These are phyloP conservation scores for Epicauta chinensis DNA, from an alignment of 1,140 invertebrate species.

Conservation along the genomic window DNA sequence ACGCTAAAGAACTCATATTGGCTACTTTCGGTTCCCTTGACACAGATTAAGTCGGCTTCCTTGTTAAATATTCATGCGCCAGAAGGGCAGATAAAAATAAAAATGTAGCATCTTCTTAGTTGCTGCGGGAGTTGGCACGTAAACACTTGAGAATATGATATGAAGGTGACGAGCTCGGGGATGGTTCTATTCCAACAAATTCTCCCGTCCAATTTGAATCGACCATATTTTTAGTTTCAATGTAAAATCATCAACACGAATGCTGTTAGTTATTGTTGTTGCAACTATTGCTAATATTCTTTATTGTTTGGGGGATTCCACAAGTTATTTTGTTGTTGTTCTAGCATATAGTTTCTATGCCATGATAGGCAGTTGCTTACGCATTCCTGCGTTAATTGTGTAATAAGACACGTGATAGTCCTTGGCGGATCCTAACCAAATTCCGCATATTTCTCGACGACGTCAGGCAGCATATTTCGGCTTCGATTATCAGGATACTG, in stretches of 20 bases:
- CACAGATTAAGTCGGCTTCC: constrained; percentile 40
- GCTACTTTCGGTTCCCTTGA: constrained; percentile 40
- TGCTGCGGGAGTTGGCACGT: constrained; percentile 30
- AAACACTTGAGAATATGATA: constrained; percentile 38
- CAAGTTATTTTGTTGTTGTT: too few relatives aligned
- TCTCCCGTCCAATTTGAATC: too few relatives aligned
- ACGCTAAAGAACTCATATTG: constrained; percentile 39
- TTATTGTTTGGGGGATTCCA: too few relatives aligned
- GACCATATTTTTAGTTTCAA: too few relatives aligned
- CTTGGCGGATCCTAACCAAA: constrained; percentile 8
- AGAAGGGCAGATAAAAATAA: constrained; percentile 42
- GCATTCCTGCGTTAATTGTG: constrained; percentile 14
- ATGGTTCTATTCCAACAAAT: neutral
- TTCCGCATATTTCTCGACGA: constrained; percentile 9
- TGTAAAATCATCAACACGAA: too few relatives aligned
- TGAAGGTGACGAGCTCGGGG: constrained; percentile 22
- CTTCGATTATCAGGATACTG: constrained; percentile 5
- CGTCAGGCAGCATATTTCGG: neutral
- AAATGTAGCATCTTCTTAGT: constrained; percentile 37
- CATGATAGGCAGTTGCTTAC: neutral
- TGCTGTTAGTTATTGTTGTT: too few relatives aligned
- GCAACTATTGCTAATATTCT: too few relatives aligned
- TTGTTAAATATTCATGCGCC: constrained; percentile 43
- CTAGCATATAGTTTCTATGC: too few relatives aligned
- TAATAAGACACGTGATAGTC: constrained; percentile 16